Conservation (phyloP, 2,888 invertebrate genomes). For the Hoplodrina ambigua region DNA sequence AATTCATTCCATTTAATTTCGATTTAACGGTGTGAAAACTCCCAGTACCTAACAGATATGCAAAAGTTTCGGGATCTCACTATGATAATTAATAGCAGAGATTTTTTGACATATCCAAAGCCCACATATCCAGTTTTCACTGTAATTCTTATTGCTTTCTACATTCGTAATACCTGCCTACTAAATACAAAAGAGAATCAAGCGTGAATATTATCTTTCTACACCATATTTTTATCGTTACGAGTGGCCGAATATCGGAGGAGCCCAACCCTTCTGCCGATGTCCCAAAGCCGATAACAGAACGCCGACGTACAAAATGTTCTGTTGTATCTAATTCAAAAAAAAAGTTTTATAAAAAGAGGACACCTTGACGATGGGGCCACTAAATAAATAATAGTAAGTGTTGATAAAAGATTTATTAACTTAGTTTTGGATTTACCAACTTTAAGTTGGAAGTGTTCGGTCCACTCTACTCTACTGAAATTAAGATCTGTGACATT, state of each 20-base stretch:
- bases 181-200: slow-evolving; percentile 52
- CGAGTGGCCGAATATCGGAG: slow-evolving; percentile 81
- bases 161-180: background rate
- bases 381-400: slow-evolving; percentile 51
- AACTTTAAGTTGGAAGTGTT: no score
- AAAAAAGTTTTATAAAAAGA: slow-evolving; percentile 72
- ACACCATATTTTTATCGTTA: slow-evolving; percentile 71
- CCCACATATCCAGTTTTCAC: no score
- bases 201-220: slow-evolving; percentile 63
- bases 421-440: no score
- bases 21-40: no score
- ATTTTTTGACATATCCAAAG: no score
- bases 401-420: background rate
- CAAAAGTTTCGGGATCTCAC: no score
- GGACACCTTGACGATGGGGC: slow-evolving; percentile 74
- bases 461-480: no score
- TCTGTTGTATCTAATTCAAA: slow-evolving; percentile 83
- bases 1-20: no score
- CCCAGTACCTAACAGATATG: no score
- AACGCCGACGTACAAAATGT: slow-evolving; percentile 85
- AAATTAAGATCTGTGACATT: no score
- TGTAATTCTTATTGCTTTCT: no score
- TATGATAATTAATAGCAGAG: no score
- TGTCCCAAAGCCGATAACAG: slow-evolving; percentile 74
- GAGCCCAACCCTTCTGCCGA: slow-evolving; percentile 76